Conservation (phyloP, 2,113 vertebrate genomes). For the Salvelinus sp. region DNA sequence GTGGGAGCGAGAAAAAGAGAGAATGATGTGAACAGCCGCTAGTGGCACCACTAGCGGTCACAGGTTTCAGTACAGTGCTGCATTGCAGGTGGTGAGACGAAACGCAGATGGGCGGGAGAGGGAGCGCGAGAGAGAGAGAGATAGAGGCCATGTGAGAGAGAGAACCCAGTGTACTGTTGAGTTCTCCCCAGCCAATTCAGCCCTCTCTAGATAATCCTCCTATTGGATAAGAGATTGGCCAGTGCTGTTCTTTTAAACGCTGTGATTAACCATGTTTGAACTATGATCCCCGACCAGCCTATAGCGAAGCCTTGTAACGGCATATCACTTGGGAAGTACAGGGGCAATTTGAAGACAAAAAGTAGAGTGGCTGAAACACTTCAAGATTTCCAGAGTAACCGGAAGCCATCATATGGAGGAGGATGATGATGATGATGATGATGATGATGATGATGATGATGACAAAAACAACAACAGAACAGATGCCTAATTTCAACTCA, state of each 20-base stretch:
- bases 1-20: background rate
- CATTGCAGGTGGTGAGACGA: conserved; percentile 45
- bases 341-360: no score
- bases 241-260: background rate
- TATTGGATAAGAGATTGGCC: background rate
- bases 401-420: no score
- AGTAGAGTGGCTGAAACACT: no score
- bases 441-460: no score
- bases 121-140: conserved; percentile 8
- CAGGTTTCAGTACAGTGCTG: conserved; percentile 34
- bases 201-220: background rate
- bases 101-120: conserved; percentile 1
- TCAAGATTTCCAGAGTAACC: no score
- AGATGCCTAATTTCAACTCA: no score
- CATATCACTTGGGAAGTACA: background rate
- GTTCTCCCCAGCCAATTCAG: background rate
- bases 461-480: no score
- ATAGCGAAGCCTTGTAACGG: no score
- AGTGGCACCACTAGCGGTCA: conserved; percentile 5
- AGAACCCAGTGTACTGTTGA: background rate
- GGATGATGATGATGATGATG: no score
- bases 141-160: background rate
- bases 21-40: background rate
- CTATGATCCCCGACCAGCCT: background rate
- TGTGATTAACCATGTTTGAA: background rate